These are phyloP conservation scores for Dryobota labecula DNA, from an alignment of 2,888 invertebrate species.

Conservation along the genomic window DNA sequence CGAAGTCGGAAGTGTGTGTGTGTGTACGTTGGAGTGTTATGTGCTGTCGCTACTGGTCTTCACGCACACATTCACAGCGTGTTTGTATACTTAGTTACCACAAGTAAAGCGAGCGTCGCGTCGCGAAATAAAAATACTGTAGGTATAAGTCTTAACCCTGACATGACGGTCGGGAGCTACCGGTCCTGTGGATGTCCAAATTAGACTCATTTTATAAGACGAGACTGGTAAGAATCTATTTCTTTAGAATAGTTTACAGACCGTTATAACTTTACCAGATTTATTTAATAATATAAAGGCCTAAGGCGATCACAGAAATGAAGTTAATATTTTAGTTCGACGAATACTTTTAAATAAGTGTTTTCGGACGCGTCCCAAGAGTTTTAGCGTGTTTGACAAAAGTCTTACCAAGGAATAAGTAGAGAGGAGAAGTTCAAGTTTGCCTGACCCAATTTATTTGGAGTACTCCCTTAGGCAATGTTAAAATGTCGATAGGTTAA, in stretches of 20 bases:
- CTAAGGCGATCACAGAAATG: not conserved
- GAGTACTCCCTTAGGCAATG: slow-evolving; percentile 34
- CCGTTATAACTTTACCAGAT: too few species aligned
- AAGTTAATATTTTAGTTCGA: slow-evolving; percentile 26
- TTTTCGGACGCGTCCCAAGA: slow-evolving; percentile 15
- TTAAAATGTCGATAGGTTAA: slow-evolving; percentile 31
- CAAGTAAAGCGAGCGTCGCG: too few species aligned
- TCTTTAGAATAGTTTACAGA: not conserved
- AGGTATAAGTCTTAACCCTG: too few species aligned
- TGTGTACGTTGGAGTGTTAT: too few species aligned
- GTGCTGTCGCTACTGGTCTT: too few species aligned
- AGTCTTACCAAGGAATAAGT: slow-evolving; percentile 25
- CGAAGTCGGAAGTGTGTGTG: too few species aligned
- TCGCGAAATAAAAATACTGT: too few species aligned
- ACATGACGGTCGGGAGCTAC: not conserved
- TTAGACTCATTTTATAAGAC: not conserved
- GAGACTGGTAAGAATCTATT: not conserved
- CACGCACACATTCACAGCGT: too few species aligned
- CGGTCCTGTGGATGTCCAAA: not conserved
- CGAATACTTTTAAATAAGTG: slow-evolving; percentile 29
- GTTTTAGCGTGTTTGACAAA: slow-evolving; percentile 30
- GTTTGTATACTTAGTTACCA: too few species aligned
- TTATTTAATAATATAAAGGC: slow-evolving; percentile 1
- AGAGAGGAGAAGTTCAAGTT: slow-evolving; percentile 39
- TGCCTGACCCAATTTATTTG: slow-evolving; percentile 39